These are phyloP conservation scores for Tigriopus californicus DNA, from an alignment of 2,888 invertebrate genomes.

Conservation along the genomic window DNA sequence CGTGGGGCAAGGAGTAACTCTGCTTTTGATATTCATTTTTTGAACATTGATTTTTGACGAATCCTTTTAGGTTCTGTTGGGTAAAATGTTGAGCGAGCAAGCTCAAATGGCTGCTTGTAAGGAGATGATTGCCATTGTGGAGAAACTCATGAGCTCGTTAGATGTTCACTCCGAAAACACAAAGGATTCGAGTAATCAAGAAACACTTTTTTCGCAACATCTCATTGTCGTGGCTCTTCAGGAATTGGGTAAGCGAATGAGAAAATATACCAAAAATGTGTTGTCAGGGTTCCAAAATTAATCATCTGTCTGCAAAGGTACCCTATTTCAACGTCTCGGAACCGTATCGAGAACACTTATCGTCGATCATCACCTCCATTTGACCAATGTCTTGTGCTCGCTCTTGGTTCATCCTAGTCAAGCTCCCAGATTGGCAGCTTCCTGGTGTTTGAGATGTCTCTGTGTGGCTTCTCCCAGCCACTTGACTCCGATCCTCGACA, in stretches of 20 bases:
- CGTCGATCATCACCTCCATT: constrained; percentile 39
- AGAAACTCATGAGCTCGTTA: too few species aligned
- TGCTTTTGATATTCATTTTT: too few species aligned
- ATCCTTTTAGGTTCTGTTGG: constrained; percentile 39
- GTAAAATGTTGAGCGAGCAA: constrained; percentile 87
- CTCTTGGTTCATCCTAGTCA: constrained; percentile 78
- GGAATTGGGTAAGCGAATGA: constrained; percentile 74
- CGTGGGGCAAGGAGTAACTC: too few species aligned
- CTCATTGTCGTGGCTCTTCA: constrained; percentile 77
- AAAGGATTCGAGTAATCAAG: not conserved
- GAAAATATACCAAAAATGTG: too few species aligned
- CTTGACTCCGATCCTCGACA: constrained; percentile 74
- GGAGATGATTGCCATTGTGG: constrained; percentile 45
- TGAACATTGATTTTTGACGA: too few species aligned
- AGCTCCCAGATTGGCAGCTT: constrained; percentile 77
- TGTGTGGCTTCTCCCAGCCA: constrained; percentile 86
- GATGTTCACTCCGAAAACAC: not conserved
- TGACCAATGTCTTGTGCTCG: constrained; percentile 29
- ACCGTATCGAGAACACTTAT: not conserved
- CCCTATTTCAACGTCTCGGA: constrained; percentile 31
- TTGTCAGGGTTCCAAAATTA: too few species aligned
- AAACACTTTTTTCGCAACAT: constrained; percentile 44
- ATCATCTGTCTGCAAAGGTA: constrained; percentile 43
- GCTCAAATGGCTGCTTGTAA: constrained; percentile 89
- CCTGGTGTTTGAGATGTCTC: constrained; percentile 80